Percentiles rank a stretch among this genome's conserved stretches.
Conservation (phyloP, 2,797 vertebrate species). For the Hydrolagus colliei region DNA sequence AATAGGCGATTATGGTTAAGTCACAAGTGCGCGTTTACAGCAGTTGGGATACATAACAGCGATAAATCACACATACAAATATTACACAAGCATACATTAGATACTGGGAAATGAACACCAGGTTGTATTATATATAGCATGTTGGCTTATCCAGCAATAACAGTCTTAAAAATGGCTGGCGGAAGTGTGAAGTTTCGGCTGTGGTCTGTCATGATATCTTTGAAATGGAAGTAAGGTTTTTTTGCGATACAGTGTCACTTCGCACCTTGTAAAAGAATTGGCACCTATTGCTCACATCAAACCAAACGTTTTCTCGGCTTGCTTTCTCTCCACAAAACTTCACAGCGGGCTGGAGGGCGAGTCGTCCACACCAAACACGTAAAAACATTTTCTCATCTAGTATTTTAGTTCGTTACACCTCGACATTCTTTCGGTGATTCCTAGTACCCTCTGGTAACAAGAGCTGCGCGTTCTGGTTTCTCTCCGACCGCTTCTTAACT, state of each 20-base stretch:
- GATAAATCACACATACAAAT: background rate
- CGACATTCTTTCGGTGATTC: background rate
- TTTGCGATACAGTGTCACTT: background rate
- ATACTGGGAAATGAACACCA: background rate
- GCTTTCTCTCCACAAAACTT: background rate
- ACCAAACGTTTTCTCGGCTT: background rate
- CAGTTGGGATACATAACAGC: background rate
- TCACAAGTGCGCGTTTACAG: background rate
- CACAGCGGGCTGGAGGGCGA: background rate
- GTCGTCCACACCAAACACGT: background rate
- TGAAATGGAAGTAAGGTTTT: background rate
- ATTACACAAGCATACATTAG: background rate
- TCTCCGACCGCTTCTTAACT: background rate
- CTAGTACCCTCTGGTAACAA: background rate
- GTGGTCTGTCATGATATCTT: background rate
- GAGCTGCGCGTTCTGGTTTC: background rate
- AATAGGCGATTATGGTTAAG: background rate
- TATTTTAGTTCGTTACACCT: slow-evolving; percentile 10
- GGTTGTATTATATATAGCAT: background rate
- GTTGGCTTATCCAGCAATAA: background rate
- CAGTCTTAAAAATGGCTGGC: background rate
- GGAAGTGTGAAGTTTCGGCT: slow-evolving; percentile 17
- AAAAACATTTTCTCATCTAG: background rate
- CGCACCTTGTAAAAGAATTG: background rate
- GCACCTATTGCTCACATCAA: background rate